Percentiles rank a stretch among this genome's conserved stretches.
Evolutionary conservation across 2,797 vertebrate genomes (phyloP).

Genomic region (Leucoraja ocellata): DNA sequence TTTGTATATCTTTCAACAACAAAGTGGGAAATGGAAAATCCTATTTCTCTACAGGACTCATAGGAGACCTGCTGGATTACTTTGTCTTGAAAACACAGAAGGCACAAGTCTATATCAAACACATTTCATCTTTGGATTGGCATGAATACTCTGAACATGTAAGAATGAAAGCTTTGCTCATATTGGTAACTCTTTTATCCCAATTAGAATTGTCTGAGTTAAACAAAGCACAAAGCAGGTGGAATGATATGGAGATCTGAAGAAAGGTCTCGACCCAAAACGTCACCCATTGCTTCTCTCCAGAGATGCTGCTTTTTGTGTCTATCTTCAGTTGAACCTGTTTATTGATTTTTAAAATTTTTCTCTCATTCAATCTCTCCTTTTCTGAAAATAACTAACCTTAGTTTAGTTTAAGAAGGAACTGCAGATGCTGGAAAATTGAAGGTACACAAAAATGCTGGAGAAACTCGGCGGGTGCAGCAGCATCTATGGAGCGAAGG

Average conservation of each 20-base stretch:
- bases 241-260: not conserved
- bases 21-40: not conserved
- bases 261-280: too few relatives aligned
- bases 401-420: not conserved
- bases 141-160: not conserved
- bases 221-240: conserved; percentile 11
- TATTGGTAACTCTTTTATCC: not conserved
- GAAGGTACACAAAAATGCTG: too few relatives aligned
- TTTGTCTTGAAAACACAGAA: not conserved
- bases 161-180: not conserved
- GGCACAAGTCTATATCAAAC: not conserved
- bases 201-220: not conserved
- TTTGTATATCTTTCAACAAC: not conserved
- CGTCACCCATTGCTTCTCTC: too few relatives aligned
- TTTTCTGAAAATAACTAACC: not conserved
- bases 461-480: too few relatives aligned
- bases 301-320: too few relatives aligned
- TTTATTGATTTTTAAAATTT: not conserved
- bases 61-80: not conserved
- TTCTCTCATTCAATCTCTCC: not conserved
- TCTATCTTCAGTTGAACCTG: not conserved
- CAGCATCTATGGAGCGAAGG: too few relatives aligned
- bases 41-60: not conserved
- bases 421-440: too few relatives aligned
- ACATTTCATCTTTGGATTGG: not conserved